Percentiles rank a stretch among this genome's conserved stretches.
phyloP scores from a whole-genome alignment of 1,140 invertebrate species.

The Calycopis cecrops region DNA sequence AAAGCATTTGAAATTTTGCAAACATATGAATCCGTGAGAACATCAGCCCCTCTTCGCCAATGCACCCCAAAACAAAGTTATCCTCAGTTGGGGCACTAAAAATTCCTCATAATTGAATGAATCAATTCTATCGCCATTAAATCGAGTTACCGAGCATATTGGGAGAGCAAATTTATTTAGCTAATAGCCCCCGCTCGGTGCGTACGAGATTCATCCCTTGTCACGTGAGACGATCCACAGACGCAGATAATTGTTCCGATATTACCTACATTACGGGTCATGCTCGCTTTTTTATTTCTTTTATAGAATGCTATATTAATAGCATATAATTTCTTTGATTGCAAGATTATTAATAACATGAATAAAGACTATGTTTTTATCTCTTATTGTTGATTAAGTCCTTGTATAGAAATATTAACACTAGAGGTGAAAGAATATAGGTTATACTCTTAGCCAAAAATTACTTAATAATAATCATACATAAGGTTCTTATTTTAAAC shows the following conservation, averaged over 20 bases:
- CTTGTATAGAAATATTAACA: no score
- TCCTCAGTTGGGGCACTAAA: constrained; percentile 65
- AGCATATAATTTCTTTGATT: no score
- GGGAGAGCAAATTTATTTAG: constrained; percentile 74
- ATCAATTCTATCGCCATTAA: constrained; percentile 74
- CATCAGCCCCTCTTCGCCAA: constrained; percentile 36
- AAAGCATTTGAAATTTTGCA: constrained; percentile 35
- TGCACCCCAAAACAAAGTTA: constrained; percentile 56
- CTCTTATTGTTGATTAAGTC: no score
- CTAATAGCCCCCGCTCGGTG: constrained; percentile 60
- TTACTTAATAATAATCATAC: no score
- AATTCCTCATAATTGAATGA: constrained; percentile 75
- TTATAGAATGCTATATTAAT: no score
- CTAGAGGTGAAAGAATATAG: no score
- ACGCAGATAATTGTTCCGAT: constrained; percentile 7
- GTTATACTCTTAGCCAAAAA: no score
- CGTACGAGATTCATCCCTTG: constrained; percentile 52
- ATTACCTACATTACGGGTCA: no score
- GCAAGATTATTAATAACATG: no score
- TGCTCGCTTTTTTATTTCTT: no score
- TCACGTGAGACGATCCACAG: constrained; percentile 25
- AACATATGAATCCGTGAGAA: constrained; percentile 50
- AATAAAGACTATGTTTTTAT: no score
- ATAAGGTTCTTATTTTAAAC: no score
- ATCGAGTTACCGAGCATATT: constrained; percentile 74